Percentiles rank a stretch among this genome's conserved stretches.
Conservation (phyloP, 1,140 invertebrate species). For the Drosophila nikananu region DNA sequence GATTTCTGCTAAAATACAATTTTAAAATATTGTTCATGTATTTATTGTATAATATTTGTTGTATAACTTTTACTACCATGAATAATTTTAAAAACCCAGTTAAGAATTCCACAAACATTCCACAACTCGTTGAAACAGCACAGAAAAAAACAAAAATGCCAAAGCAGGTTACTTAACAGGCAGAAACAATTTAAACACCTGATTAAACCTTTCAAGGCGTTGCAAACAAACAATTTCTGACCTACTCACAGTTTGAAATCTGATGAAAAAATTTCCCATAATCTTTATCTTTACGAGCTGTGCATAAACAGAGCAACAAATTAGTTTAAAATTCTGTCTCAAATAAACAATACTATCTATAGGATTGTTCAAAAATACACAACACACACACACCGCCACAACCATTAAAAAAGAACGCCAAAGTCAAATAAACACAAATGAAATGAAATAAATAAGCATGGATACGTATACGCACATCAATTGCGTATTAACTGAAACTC, state of each 20-base stretch:
- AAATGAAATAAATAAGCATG: slow-evolving; percentile 26
- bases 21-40: not conserved
- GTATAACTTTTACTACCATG: slow-evolving; percentile 4
- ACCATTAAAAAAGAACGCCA: slow-evolving; percentile 8
- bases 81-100: slow-evolving; percentile 1
- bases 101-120: slow-evolving; percentile 14
- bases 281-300: slow-evolving; percentile 28
- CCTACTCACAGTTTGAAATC: slow-evolving; percentile 28
- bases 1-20: not conserved
- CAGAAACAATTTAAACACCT: slow-evolving; percentile 24
- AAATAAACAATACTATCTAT: slow-evolving; percentile 38
- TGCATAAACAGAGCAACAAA: slow-evolving; percentile 31
- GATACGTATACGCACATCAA: slow-evolving; percentile 28
- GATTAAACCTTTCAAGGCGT: slow-evolving; percentile 13
- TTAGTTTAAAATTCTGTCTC: slow-evolving; percentile 23
- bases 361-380: slow-evolving; percentile 33
- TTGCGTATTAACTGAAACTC: slow-evolving; percentile 41
- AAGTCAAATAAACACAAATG: slow-evolving; percentile 31
- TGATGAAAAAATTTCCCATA: slow-evolving; percentile 14
- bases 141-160: slow-evolving; percentile 4
- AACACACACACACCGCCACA: slow-evolving; percentile 6
- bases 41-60: not conserved
- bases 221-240: slow-evolving; percentile 24
- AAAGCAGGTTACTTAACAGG: slow-evolving; percentile 9
- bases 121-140: not conserved